Evolutionary conservation across 2,113 vertebrate genomes (phyloP), one percentile per base, ranked within the genome.

Genomic region (Mohoua ochrocephala): DNA sequence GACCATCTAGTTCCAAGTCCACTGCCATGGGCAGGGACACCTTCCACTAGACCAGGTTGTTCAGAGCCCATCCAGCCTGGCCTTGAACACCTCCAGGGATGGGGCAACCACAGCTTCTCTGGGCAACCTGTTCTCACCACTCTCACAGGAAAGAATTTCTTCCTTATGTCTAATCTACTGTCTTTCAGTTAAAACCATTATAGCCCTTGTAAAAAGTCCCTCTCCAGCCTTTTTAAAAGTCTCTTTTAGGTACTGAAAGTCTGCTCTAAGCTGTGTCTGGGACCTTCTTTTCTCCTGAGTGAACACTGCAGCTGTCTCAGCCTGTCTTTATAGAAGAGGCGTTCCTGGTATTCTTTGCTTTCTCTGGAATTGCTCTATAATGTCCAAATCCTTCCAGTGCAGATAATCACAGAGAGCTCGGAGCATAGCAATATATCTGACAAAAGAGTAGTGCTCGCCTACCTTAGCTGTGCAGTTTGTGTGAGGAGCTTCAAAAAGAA

Each of bases 1-100:
- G 16, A 63, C 9, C 9, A 10, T 21, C n/a, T 56, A 4, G 0
- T n/a, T 63, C n/a, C 10, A 28, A 31, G 2, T 28, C 24, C 6
- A 2, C 28, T 47, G n/a, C 13, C 3, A 20, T 10, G 17, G 37
- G 27, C 33, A 52, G 33, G 18, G 23, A 8, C 7, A n/a, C 12
- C 13, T n/a, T 28, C 23, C 28, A n/a, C 19, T 20, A 20, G 22
- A 39, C 3, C 15, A 39, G 23, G 12, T 11, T 53, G 12, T 23
- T 61, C 63, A 44, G 6, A 60, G 4, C 8, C 23, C 47, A 20
- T 27, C 27, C 33, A 78, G 13, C 14, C 37, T 60, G 27, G 12
- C 28, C 28, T 31, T 78, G 54, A 53, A 39, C 9, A 28, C 21
- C 23, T 20, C 15, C 47, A 61, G 3, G 8, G 7, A 21, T 47